phyloP scores from a whole-genome alignment of 2,888 invertebrate species.

The Mylabris sibirica region DNA sequence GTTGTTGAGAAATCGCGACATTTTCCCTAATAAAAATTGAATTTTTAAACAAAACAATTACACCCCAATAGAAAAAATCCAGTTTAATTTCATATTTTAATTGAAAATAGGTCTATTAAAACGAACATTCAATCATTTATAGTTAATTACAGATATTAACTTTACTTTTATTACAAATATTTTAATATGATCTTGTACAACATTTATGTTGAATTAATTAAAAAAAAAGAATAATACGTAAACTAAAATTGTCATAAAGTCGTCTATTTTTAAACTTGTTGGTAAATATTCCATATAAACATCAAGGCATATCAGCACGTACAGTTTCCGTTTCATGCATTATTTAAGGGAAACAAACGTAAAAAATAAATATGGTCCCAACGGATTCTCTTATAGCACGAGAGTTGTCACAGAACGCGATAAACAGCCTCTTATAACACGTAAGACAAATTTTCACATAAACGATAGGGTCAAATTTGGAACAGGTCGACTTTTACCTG shows the following conservation, averaged over 20 bases:
- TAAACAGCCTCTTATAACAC: no score
- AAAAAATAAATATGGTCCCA: no score
- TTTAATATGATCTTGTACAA: not conserved
- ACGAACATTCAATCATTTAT: not conserved
- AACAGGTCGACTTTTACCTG: no score
- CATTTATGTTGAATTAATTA: not conserved
- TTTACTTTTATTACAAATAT: not conserved
- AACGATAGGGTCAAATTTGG: no score
- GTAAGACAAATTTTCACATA: no score
- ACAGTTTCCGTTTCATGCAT: not conserved
- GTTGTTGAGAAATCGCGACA: not conserved
- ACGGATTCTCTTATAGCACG: not conserved
- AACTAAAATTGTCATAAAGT: not conserved
- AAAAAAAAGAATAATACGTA: not conserved
- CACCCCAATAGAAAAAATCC: not conserved
- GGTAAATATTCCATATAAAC: not conserved
- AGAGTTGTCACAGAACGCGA: no score
- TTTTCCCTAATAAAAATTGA: not conserved
- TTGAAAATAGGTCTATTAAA: not conserved
- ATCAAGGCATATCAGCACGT: not conserved
- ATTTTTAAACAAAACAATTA: not conserved
- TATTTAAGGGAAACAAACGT: not conserved
- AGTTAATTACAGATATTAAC: not conserved
- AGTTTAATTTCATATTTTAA: conserved; percentile 3
- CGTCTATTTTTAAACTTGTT: not conserved